These are phyloP conservation scores for Pristionchus arcanus DNA, from an alignment of 2,888 invertebrate species.

Conservation along the genomic window DNA sequence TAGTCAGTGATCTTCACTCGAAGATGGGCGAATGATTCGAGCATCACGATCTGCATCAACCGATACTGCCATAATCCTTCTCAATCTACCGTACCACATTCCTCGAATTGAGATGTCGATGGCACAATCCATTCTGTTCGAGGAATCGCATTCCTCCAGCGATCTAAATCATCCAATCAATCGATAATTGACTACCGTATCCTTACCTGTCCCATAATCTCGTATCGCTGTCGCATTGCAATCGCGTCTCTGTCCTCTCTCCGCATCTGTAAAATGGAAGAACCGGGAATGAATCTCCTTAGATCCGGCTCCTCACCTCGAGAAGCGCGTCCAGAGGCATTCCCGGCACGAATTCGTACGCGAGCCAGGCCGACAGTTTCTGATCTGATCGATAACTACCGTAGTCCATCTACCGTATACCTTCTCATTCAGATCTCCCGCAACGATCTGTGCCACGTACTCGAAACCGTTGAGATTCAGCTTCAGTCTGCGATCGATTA, in stretches of 20 bases:
- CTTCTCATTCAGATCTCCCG: conserved; percentile 51
- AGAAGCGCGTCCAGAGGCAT: conserved; percentile 40
- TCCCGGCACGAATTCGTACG: conserved; percentile 50
- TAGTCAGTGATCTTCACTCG: conserved; percentile 56
- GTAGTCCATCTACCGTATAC: conserved; percentile 13
- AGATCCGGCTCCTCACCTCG: not conserved
- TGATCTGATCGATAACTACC: not conserved
- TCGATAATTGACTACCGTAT: no score
- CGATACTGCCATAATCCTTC: not conserved
- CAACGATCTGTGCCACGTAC: conserved; percentile 48
- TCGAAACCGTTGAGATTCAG: conserved; percentile 39
- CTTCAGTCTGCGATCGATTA: not conserved
- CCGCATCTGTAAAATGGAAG: conserved; percentile 18
- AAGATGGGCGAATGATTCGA: conserved; percentile 32
- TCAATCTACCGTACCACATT: conserved; percentile 28
- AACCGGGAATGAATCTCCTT: not conserved
- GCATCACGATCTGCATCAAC: conserved; percentile 42
- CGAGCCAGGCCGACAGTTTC: conserved; percentile 23
- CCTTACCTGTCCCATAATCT: conserved; percentile 41
- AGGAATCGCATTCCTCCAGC: conserved; percentile 54
- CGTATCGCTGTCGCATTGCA: conserved; percentile 41
- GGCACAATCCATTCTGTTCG: conserved; percentile 53
- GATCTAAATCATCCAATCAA: not conserved
- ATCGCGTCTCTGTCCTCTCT: conserved; percentile 26
- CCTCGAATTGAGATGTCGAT: conserved; percentile 49